Percentiles rank a stretch among this genome's conserved stretches.
Conservation (phyloP, 92 coral and sea anemone species). For the Siderastrea radians region DNA sequence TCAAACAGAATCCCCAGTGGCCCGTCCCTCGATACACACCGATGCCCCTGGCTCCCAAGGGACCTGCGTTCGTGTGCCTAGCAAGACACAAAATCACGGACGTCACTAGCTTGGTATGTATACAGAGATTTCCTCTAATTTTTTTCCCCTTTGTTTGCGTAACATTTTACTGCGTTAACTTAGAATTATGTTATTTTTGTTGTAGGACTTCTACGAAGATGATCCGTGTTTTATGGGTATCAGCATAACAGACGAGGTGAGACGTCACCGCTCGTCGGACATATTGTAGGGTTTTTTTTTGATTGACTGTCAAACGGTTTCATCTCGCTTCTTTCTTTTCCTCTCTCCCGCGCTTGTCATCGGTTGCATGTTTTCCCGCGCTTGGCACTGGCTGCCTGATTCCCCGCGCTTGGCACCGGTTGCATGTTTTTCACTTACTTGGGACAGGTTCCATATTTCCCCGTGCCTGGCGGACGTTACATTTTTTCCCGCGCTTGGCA, state of each 20-base stretch:
- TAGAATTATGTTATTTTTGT: constrained; percentile 2
- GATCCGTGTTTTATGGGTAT: constrained; percentile 86
- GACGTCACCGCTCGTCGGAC: too few relatives aligned
- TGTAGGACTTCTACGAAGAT: constrained; percentile 86
- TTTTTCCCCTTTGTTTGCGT: not conserved
- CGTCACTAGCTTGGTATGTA: constrained; percentile 87
- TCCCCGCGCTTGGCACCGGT: too few relatives aligned
- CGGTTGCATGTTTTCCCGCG: not conserved
- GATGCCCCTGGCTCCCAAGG: constrained; percentile 74
- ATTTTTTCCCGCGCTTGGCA: too few relatives aligned
- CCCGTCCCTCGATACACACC: constrained; percentile 90
- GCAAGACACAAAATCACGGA: constrained; percentile 93
- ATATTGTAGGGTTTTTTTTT: not conserved
- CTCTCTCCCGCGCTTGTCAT: too few relatives aligned
- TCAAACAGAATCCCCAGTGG: constrained; percentile 95
- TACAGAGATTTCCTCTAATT: not conserved
- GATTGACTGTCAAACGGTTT: not conserved
- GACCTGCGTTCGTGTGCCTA: constrained; percentile 86
- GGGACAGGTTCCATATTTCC: too few relatives aligned
- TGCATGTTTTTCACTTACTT: too few relatives aligned
- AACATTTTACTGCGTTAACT: not conserved
- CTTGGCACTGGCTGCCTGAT: not conserved
- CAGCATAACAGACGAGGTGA: constrained; percentile 93
- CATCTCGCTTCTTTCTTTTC: not conserved
- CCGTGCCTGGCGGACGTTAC: too few relatives aligned